These are phyloP conservation scores for Cynocephalus volans DNA, from an alignment of 2,113 vertebrate genomes.

Conservation along the genomic window DNA sequence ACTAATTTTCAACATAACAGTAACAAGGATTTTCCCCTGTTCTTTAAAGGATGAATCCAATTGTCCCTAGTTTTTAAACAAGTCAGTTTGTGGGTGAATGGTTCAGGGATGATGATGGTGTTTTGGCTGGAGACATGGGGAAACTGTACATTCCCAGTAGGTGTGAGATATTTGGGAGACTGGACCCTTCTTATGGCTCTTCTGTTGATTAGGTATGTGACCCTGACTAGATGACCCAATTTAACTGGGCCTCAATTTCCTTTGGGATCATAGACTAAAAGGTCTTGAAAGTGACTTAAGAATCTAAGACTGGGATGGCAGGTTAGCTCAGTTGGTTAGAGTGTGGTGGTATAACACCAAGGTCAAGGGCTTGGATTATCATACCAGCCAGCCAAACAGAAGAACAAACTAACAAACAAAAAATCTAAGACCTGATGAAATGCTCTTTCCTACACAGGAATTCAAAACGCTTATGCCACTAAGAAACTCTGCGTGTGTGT, in stretches of 20 bases:
- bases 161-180: neutral
- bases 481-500: neutral
- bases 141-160: neutral
- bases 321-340: too few species aligned
- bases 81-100: neutral
- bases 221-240: neutral
- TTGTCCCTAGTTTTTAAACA: neutral
- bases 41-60: neutral
- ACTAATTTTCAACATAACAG: neutral
- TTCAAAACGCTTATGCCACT: neutral
- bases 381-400: too few species aligned
- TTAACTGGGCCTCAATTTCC: neutral
- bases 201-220: neutral
- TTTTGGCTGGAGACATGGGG: neutral
- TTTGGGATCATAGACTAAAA: neutral
- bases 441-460: neutral
- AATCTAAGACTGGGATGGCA: neutral
- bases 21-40: neutral
- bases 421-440: neutral
- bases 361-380: too few species aligned
- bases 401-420: neutral
- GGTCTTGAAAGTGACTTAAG: constrained; percentile 39
- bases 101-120: neutral
- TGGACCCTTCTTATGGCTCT: neutral
- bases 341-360: too few species aligned